Base-by-base conservation (phyloP, 2,797 vertebrate genomes). In the Betta splendens region DNA sequence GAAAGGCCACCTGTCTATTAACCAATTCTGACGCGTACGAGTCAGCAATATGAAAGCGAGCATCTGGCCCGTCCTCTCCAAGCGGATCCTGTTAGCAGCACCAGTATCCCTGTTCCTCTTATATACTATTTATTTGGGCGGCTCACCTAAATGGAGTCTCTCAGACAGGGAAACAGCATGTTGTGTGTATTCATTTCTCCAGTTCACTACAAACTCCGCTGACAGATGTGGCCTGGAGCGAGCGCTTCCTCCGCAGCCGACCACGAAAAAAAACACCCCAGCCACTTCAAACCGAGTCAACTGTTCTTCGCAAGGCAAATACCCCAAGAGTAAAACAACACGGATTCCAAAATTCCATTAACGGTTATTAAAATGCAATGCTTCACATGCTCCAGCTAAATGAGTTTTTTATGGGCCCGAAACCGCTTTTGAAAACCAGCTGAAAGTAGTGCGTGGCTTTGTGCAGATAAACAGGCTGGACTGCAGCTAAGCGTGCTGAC, bases 1-100 rank as follows among this genome's bases (percentile, higher is more conserved):
- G 65, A 82, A 84, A 80, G 72, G 81, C 79, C 86, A 87, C 77
- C 80, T 84, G 85, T 85, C 77, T 83, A 83, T 85, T 87, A 83
- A 80, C 66, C 33, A 50, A 45, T 77, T 74, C 68, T 79, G 69
- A 83, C 79, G 72, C 23, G 29, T 37, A 45, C 50, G 64, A 64
- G 67, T 83, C 77, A 64, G 76, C 63, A 64, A 59, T 79, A 58
- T 72, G 52, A 82, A 82, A 71, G 54, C 16, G 38, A 81, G 74
- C 82, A 85, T 77, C 75, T 85, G 81, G 70, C 67, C 48, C 21
- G 26, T 65, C 67, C 64, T 43, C 51, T 77, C 50, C 64, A 62
- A 70, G 69, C 66, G 70, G 51, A 83, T 78, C 71, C 61, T 68
- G 77, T 83, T 86, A 84, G 72, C 65, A 65, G 50, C 39, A 46